Conservation (phyloP, 1,140 invertebrate species). For the Caenorhabditis latens region DNA sequence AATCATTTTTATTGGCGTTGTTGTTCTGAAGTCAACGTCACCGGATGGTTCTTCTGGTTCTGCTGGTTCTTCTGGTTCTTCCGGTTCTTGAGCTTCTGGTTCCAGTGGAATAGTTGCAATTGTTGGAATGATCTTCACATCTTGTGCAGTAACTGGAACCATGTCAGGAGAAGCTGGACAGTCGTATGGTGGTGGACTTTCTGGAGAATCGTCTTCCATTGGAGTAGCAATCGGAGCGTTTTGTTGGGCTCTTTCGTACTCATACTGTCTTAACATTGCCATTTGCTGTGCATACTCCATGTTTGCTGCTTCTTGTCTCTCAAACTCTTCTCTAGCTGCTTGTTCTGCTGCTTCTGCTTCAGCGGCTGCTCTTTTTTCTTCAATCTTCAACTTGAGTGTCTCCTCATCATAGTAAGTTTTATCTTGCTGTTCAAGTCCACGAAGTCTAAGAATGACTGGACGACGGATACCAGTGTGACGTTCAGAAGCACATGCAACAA, state of each 20-base stretch:
- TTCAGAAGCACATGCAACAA: background rate
- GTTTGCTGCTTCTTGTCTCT: background rate
- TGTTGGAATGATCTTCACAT: slow-evolving; percentile 28
- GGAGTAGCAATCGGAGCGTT: background rate
- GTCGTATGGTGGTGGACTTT: background rate
- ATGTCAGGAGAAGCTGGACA: slow-evolving; percentile 31
- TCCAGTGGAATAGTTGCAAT: slow-evolving; percentile 6
- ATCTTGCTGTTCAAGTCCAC: background rate
- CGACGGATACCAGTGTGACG: background rate
- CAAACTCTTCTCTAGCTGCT: background rate
- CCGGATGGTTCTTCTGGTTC: background rate
- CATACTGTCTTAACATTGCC: too few species aligned
- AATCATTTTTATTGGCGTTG: background rate
- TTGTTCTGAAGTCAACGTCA: background rate
- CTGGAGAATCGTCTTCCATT: background rate
- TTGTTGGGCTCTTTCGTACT: too few species aligned
- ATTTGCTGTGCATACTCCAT: background rate
- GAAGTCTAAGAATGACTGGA: slow-evolving; percentile 14
- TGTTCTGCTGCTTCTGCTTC: background rate
- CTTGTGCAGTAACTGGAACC: background rate
- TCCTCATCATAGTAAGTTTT: slow-evolving; percentile 27
- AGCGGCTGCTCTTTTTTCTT: background rate
- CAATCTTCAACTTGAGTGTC: background rate
- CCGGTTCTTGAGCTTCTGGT: background rate
- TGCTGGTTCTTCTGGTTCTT: too few species aligned